Base-by-base conservation (phyloP, 2,797 vertebrate species). In the Brotogeris chrysoptera region DNA sequence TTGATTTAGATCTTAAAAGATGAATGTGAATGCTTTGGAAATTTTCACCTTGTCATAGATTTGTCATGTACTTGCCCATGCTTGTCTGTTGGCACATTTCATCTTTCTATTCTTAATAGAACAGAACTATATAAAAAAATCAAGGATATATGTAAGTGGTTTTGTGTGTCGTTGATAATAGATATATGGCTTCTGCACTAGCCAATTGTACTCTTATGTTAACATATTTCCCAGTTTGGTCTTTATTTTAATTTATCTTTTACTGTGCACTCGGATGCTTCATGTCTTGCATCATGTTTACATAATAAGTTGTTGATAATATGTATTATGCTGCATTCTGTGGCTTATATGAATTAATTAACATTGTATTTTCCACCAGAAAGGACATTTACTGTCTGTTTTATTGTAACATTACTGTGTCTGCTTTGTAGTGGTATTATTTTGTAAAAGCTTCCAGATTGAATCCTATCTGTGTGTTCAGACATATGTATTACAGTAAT, bases 311-410 rank as follows among this genome's bases (percentile, higher is more conserved):
- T 87, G 39, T 64, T 88, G 73, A 32, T 70, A 70, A 86, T 27
- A 78, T 74, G 39, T 80, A 80, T 87, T 88, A 44, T 53, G 20
- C 38, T 87, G 13, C 19, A 30, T 83, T 73, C 44, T 73, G 66
- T 80, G 74, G 23, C 17, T 92, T 86, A 59, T 36, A 46, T 73
- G 64, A 61, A 86, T 91, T 86, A 93, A 91, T 68, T 74, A 92
- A 57, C 63, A 39, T 38, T 46, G 16, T 39, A 25, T 95, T 85
- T 95, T 94, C 64, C 57, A 66, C 34, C 43, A 17, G 32, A 91
- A 91, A 73, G n/a, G 69, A 38, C 44, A 36, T 63, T 90, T 94
- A 3, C 27, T 90, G 7, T 86, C 50, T 65, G 2, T 69, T 73
- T 24, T 50, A 2, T 59, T 93, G 8, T 18, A 28, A 50, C n/a